Evolutionary conservation across 2,113 vertebrate genomes (phyloP), one percentile per base, ranked within the genome.

Genomic region (Chroicocephalus ridibundus): DNA sequence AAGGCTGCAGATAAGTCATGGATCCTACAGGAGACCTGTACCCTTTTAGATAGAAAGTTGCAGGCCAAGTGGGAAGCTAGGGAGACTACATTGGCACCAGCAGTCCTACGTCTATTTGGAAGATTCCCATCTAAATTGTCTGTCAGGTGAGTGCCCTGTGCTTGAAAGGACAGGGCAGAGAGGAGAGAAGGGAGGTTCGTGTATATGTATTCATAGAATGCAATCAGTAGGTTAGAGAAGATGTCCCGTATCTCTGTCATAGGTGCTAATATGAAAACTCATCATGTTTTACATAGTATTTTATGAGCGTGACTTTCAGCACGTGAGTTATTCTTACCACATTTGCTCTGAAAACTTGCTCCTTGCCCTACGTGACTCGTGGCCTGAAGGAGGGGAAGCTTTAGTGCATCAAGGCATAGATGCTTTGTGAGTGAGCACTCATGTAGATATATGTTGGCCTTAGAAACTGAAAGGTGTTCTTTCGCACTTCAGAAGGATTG

Each of bases 381-480:
- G 74, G 11, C 15, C 34, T 58, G 49, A 51, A 93, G 40, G 29
- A 86, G 29, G 60, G 8, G 19, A 54, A 83, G 15, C 36, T 49
- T 85, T 60, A 74, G 6, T 0, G 0, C 12, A 49, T 82, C 29
- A 61, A 69, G 11, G 21, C 40, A n/a, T 25, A 15, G 40, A 36
- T n/a, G 18, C 20, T 54, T 75, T 14, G 14, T 62, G 22, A 81
- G 15, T 25, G n/a, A 86, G 25, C 8, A 16, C 32, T 78, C 0
- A 0, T 22, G 19, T 24, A 57, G 40, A 16, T 25, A 5, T 7
- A 13, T 32, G 8, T n/a, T 86, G 19, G 10, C 25, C 32, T 61
- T 47, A 29, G 40, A 70, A 86, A 75, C 3, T 7, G 22, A 36
- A 83, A 72, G 19, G 11, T 12, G 5, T 26, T 91, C n/a, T 70